A percentile compares a stretch with the other conserved stretches of the same genome.
phyloP scores from a whole-genome alignment of 2,888 invertebrate genomes.

The Lasioglossum figueresi region DNA sequence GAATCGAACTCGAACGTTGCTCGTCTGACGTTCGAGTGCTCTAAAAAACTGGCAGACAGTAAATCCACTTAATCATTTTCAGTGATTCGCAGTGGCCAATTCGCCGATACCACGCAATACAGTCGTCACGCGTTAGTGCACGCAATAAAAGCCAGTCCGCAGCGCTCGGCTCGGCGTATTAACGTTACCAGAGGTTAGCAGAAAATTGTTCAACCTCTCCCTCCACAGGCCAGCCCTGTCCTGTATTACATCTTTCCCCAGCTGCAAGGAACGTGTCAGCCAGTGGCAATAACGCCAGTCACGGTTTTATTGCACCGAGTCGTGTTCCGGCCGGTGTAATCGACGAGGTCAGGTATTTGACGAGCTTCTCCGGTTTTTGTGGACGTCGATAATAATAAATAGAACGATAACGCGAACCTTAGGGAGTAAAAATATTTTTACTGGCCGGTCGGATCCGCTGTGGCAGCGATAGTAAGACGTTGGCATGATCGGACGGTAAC shows the following conservation, averaged over 20 bases:
- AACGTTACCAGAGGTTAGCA: conserved; percentile 4
- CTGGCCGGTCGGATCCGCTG: not conserved
- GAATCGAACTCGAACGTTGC: not conserved
- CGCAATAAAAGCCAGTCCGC: conserved; percentile 6
- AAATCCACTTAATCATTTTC: not conserved
- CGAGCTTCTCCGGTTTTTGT: not conserved
- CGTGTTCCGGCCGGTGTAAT: conserved; percentile 15
- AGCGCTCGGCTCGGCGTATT: not conserved
- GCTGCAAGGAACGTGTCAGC: conserved; percentile 21
- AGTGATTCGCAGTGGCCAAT: not conserved
- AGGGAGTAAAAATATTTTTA: not conserved
- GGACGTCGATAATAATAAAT: not conserved
- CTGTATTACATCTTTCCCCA: conserved; percentile 23
- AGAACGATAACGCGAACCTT: not conserved
- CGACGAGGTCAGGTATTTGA: conserved; percentile 6
- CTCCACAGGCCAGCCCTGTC: not conserved
- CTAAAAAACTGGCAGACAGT: not conserved
- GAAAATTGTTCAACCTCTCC: conserved; percentile 1
- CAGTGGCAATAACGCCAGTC: conserved; percentile 19
- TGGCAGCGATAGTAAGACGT: not conserved
- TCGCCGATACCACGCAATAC: not conserved
- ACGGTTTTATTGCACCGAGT: conserved; percentile 22
- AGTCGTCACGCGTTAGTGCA: not conserved
- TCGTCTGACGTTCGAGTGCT: not conserved
- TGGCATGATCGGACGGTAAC: conserved; percentile 24